Base-by-base conservation (phyloP, 2,113 vertebrate genomes). In the Takifugu bimaculatus region DNA sequence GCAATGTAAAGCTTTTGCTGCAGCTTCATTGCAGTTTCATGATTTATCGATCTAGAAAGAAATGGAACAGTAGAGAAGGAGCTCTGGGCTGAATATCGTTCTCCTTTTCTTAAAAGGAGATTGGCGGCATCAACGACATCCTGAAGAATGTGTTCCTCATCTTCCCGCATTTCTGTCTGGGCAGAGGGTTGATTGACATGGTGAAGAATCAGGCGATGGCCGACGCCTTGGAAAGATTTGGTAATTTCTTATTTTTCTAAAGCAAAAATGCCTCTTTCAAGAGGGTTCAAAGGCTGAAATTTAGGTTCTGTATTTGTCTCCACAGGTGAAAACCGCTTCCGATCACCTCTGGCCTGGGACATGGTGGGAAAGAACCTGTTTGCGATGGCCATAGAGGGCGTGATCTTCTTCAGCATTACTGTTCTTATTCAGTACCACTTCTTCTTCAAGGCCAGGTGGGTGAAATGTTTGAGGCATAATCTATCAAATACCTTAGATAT, bases 201-300 rank as follows among this genome's bases (percentile, higher is more conserved):
- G 97, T 99, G 87, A 99, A 99, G 91, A 98, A 99, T 77, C 97
- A 99, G 85, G 97, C 97, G 1, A 98, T 98, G 96, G 93, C 96
- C 6, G 96, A 99, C 54, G 97, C 97, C 65, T 78, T 99, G 70
- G 96, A 98, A 86, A 93, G 97, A 77, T 98, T 99, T 75, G 97
- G 97, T 99, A 80, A 89, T 91, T 26, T 6, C 2, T 35, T 2
- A 39, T 1, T 2, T 32, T 13, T 20, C 20, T 9, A 32, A 39
- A 10, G 11, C 35, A 39, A 51, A 20, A 20, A 20, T 20, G 20
- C 20, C 20, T 20, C 20, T 20, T 20, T 20, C 20, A 20, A 20
- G 20, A 20, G 20, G 20, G 45, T n/a, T n/a, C n/a, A 14, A 12
- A 15, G 13, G 2, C 45, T 6, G 6, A 15, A n/a, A n/a, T 48